Percentiles rank a stretch among this genome's conserved stretches.
These are phyloP conservation scores for Agonopterix subpropinquella DNA, from an alignment of 2,888 invertebrate genomes.

Conservation along the genomic window DNA sequence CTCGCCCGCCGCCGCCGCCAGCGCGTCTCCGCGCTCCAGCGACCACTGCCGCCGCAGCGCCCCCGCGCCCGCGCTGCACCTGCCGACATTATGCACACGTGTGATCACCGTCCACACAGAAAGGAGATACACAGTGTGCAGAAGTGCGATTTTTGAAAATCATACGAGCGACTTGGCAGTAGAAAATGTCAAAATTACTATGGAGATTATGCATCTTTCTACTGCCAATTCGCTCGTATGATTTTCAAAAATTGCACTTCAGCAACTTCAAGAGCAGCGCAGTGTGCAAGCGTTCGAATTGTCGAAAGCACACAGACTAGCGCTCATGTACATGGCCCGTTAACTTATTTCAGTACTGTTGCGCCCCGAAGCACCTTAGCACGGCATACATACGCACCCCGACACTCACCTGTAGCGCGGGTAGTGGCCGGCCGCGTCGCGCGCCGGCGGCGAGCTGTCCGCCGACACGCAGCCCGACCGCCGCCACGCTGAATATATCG, in stretches of 20 bases:
- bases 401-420: constrained; percentile 79
- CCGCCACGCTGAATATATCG: constrained; percentile 28
- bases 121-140: no score
- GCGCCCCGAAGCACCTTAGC: no score
- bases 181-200: no score
- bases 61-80: constrained; percentile 21
- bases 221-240: no score
- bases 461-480: constrained; percentile 49
- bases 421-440: constrained; percentile 47
- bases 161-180: no score
- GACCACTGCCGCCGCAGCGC: constrained; percentile 59
- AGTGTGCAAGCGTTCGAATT: constrained; percentile 23
- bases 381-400: not conserved
- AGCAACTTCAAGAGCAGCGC: no score
- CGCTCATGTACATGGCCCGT: constrained; percentile 11
- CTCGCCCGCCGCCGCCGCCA: constrained; percentile 32
- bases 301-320: constrained; percentile 14
- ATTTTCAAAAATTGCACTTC: no score
- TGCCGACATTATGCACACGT: constrained; percentile 1
- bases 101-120: not conserved
- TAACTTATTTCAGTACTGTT: no score
- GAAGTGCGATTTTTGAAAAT: no score
- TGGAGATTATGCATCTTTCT: no score
- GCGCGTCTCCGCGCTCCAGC: constrained; percentile 54
- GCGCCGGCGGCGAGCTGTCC: constrained; percentile 45